Base-by-base conservation (phyloP, 2,797 vertebrate genomes). In the Schizothorax lantsangensis region DNA sequence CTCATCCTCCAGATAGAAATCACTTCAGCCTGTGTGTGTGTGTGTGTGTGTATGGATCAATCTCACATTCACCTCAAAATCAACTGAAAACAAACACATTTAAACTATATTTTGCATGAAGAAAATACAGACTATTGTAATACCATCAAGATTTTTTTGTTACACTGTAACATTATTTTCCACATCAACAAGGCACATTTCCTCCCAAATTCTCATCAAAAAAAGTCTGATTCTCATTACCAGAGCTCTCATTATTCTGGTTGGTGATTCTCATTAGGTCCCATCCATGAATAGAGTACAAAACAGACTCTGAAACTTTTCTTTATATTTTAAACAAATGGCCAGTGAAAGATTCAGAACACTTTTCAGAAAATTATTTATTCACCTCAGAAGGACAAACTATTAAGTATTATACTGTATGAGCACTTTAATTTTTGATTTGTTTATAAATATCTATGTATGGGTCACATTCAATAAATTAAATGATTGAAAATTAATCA, bases 1-100 rank as follows among this genome's bases (percentile, higher is more conserved):
- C 40, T 87, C 79, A 74, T 94, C 91, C 91, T 3, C 26, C 91
- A 91, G 91, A 86, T 88, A 89, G 89, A 93, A 93, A 94, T 94
- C 88, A 92, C 89, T 66, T 49, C 40, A 45, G n/a, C 12, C 3
- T 84, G 30, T 71, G 26, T 73, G 38, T 84, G 72, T 66, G 38
- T 84, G 30, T 78, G 26, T 73, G 38, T 84, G 72, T 66, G 73
- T 78, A 59, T 68, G 43, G 38, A 21, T 52, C 47, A 19, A 36
- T 19, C 9, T 77, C 30, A 77, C 74, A 38, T 54, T 77, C 30
- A 23, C 74, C 30, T 77, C 74, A 14, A 77, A 23, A 45, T 73
- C 40, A 73, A 26, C 23, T 4, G 2, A 40, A 14, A 15, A 6
- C 59, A 30, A 64, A 30, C 26, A 64, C 62, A 30, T 6, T 30